These are phyloP conservation scores for Boleophthalmus pectinirostris DNA, from an alignment of 2,113 vertebrate genomes.

Conservation along the genomic window DNA sequence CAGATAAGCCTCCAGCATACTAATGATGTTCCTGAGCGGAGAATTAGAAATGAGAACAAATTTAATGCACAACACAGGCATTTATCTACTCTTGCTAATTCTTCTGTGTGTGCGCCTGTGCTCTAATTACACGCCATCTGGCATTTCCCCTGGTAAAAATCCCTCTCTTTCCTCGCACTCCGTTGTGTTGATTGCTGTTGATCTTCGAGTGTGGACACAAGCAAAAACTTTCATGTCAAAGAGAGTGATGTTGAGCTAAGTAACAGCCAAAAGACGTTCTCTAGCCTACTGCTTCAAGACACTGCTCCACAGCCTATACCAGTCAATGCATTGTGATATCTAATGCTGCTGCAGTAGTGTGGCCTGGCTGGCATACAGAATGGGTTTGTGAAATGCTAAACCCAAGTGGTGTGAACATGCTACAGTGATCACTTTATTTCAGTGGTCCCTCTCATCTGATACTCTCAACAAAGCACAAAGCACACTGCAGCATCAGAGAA, in stretches of 20 bases:
- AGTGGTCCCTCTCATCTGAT: constrained; percentile 30
- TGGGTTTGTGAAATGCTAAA: constrained; percentile 51
- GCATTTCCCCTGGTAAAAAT: constrained; percentile 70
- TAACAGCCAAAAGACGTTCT: constrained; percentile 25
- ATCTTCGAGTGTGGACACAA: constrained; percentile 65
- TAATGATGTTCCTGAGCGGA: constrained; percentile 60
- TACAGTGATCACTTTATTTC: constrained; percentile 47
- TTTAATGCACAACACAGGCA: constrained; percentile 62
- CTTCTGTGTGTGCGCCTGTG: constrained; percentile 63
- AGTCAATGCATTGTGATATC: constrained; percentile 36
- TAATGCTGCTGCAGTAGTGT: constrained; percentile 26
- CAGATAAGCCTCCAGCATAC: constrained; percentile 57
- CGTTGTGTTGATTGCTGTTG: constrained; percentile 60
- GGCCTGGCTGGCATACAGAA: constrained; percentile 49
- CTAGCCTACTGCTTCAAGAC: constrained; percentile 43
- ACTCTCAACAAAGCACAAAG: constrained; percentile 33
- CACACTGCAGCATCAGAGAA: constrained; percentile 16
- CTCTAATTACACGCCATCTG: constrained; percentile 77
- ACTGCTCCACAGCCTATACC: constrained; percentile 39
- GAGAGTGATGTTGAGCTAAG: constrained; percentile 41
- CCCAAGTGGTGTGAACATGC: constrained; percentile 47
- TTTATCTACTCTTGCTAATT: constrained; percentile 72
- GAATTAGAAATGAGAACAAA: constrained; percentile 53
- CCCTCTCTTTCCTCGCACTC: constrained; percentile 66
- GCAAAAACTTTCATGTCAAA: constrained; percentile 63